These are phyloP conservation scores for Cheilosia vulpina DNA, from an alignment of 2,888 invertebrate species.

Conservation along the genomic window DNA sequence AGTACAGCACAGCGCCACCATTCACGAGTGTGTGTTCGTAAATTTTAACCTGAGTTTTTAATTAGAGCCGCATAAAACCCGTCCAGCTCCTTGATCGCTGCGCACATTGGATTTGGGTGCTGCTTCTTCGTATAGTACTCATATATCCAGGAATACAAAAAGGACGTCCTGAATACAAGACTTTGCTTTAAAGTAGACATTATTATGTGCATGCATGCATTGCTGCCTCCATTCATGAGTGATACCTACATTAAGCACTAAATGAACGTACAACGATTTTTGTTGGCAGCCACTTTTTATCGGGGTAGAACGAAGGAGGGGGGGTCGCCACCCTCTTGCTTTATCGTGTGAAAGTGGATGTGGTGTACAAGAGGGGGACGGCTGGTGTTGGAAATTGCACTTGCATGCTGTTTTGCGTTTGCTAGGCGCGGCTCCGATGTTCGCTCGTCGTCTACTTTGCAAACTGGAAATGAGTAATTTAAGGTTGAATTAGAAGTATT, in stretches of 20 bases:
- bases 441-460: constrained; percentile 27
- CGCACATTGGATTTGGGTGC: constrained; percentile 5
- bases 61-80: constrained; percentile 66
- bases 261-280: constrained; percentile 73
- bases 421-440: constrained; percentile 20
- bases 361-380: background rate
- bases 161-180: constrained; percentile 54
- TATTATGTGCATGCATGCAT: constrained; percentile 75
- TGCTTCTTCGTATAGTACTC: background rate
- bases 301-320: background rate
- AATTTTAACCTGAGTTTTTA: constrained; percentile 74
- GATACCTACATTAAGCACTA: constrained; percentile 72
- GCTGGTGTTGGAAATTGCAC: constrained; percentile 39
- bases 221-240: constrained; percentile 70
- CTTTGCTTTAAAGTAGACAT: constrained; percentile 65
- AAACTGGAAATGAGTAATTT: constrained; percentile 71
- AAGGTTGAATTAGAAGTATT: constrained; percentile 74
- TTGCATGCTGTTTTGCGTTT: constrained; percentile 44
- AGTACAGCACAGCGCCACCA: background rate
- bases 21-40: constrained; percentile 62
- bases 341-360: constrained; percentile 35
- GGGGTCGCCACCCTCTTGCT: constrained; percentile 1
- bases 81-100: constrained; percentile 58
- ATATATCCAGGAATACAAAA: background rate
- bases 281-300: constrained; percentile 56